Evolutionary conservation across 1,140 invertebrate genomes (phyloP), one percentile per base, ranked within the genome.

Genomic region (Sminthurides bifidus): DNA sequence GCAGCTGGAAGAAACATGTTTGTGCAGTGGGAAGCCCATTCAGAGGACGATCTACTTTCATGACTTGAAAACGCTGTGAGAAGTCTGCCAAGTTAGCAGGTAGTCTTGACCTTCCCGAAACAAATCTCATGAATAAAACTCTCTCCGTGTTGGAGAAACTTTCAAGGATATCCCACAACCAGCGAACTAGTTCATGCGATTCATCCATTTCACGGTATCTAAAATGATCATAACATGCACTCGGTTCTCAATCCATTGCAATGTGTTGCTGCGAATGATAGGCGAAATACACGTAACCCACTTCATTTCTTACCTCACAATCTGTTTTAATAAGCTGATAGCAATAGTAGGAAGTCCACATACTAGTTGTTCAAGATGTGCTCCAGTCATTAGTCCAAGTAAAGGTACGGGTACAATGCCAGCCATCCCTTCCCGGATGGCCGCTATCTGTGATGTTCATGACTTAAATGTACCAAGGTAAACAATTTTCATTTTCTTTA

Each of bases 1-100:
- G 71, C n/a, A 83, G 68, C 68, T 82, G 81, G 67, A 82, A 82
- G 70, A 83, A 83, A 65, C 81, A 82, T 0, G 80, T 83, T 67
- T 82, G 80, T 19, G 80, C 77, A 14, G 57, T 62, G 10, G 80
- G 80, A 27, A 82, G 67, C 37, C 79, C 77, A 67, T 82, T 78
- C 5, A 71, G 61, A 3, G 78, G 73, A 59, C 80, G 70, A 55
- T 79, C 77, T 3, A 79, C 76, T 67, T 74, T 73, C 72, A 78
- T 77, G 2, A 79, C 73, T 71, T 83, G 81, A 65, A 83, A 82
- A 44, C 80, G 66, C 66, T 82, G 80, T 10, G 79, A 78, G 26
- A 83, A 73, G 66, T 83, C 80, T 38, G 79, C 78, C 43, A 81
- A 69, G 67, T 82, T 82, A 8, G 76, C 76, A 12, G 81, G 81